phyloP scores from a whole-genome alignment of 1,140 invertebrate genomes.

The Sycophila sp. region DNA sequence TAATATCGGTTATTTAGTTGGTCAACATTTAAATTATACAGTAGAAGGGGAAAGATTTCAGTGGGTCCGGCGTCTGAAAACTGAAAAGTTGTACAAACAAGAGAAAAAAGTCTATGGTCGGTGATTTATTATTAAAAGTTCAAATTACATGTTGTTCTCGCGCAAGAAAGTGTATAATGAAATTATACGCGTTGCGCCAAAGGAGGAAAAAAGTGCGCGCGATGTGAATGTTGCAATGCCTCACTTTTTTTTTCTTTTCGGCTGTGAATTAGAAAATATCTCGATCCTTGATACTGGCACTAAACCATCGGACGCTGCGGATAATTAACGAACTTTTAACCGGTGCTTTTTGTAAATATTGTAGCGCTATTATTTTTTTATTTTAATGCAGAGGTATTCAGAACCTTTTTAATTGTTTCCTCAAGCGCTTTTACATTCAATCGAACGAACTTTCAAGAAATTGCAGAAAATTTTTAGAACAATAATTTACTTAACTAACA shows the following conservation, averaged over 20 bases:
- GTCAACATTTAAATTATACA: background rate
- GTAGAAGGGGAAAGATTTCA: background rate
- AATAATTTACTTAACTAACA: too few species aligned
- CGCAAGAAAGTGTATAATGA: slow-evolving; percentile 9
- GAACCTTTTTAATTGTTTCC: too few species aligned
- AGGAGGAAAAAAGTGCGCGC: background rate
- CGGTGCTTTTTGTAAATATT: too few species aligned
- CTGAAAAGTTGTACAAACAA: background rate
- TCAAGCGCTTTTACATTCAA: too few species aligned
- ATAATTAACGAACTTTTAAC: too few species aligned
- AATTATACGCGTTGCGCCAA: background rate
- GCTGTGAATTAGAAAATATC: background rate
- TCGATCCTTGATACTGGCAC: too few species aligned
- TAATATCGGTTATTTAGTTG: background rate
- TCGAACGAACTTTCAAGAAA: too few species aligned
- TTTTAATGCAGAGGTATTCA: too few species aligned
- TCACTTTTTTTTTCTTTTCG: slow-evolving; percentile 12
- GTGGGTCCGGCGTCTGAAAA: background rate
- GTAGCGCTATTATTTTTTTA: too few species aligned
- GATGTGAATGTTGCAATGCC: slow-evolving; percentile 11
- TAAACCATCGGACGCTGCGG: slow-evolving; percentile 11
- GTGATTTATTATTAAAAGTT: background rate
- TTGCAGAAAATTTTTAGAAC: too few species aligned
- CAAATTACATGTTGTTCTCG: background rate
- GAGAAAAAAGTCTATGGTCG: slow-evolving; percentile 4